Evolutionary conservation across 2,113 vertebrate species (phyloP).

Genomic region (Bufo gargarizans): DNA sequence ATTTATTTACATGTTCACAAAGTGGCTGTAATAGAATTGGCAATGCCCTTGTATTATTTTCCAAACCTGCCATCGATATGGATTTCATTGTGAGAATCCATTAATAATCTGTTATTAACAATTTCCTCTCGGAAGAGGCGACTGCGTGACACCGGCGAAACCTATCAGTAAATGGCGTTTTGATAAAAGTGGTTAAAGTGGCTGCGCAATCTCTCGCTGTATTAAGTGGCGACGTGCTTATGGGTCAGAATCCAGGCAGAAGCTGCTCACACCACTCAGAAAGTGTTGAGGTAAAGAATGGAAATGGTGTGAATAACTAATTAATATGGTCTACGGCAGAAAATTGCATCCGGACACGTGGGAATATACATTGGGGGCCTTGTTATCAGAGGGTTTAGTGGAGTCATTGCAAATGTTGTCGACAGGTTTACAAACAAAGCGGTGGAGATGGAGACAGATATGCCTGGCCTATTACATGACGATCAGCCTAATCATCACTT

Average conservation of each 20-base stretch:
- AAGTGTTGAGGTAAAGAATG: conserved; percentile 51
- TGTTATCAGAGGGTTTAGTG: conserved; percentile 50
- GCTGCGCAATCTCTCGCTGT: neutral
- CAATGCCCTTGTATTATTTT: conserved; percentile 26
- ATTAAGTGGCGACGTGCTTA: neutral
- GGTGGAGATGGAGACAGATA: neutral
- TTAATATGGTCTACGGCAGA: conserved; percentile 41
- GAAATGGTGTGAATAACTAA: conserved; percentile 56
- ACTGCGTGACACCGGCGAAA: neutral
- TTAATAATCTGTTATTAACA: conserved; percentile 43
- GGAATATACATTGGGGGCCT: conserved; percentile 39
- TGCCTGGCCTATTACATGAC: neutral
- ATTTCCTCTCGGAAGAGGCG: conserved; percentile 10
- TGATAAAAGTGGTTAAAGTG: conserved; percentile 25
- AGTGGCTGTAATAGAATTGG: conserved; percentile 34
- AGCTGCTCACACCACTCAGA: conserved; percentile 48
- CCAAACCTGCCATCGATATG: conserved; percentile 5
- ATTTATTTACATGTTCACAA: conserved; percentile 22
- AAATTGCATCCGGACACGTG: conserved; percentile 46
- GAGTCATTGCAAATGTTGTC: conserved; percentile 27
- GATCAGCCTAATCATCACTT: neutral
- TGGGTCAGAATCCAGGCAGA: conserved; percentile 21
- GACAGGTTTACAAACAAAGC: conserved; percentile 21
- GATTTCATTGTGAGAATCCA: conserved; percentile 14
- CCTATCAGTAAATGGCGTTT: conserved; percentile 9